Evolutionary conservation across 2,888 invertebrate genomes (phyloP).

Genomic region (Drosophila nr. perissopoda): DNA sequence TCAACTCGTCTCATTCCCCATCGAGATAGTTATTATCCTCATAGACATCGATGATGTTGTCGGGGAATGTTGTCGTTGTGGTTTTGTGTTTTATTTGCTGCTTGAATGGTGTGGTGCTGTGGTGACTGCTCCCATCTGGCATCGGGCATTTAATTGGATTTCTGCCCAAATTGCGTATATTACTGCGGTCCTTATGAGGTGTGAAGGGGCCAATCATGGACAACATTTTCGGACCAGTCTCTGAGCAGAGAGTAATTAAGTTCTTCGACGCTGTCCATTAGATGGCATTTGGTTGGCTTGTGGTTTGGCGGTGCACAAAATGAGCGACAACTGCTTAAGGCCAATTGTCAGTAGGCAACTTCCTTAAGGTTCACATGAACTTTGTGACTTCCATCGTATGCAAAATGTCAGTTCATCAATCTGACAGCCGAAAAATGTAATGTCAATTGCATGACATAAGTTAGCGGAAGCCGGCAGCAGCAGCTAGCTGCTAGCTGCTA

Average conservation of each 20-base stretch:
- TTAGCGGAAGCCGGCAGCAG: slow-evolving; percentile 30
- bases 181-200: slow-evolving; percentile 77
- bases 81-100: slow-evolving; percentile 40
- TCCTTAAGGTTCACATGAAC: slow-evolving; percentile 24
- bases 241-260: slow-evolving; percentile 71
- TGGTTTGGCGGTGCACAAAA: slow-evolving; percentile 29
- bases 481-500: slow-evolving; percentile 31
- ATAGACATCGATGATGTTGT: slow-evolving; percentile 71
- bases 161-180: slow-evolving; percentile 79
- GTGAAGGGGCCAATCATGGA: slow-evolving; percentile 72
- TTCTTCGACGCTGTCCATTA: slow-evolving; percentile 46
- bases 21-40: slow-evolving; percentile 65
- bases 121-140: slow-evolving; percentile 35
- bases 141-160: slow-evolving; percentile 74
- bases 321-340: slow-evolving; percentile 28
- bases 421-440: slow-evolving; percentile 67
- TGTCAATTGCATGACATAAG: slow-evolving; percentile 75
- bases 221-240: slow-evolving; percentile 20
- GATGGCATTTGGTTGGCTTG: slow-evolving; percentile 5
- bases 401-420: slow-evolving; percentile 57
- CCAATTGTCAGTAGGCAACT: slow-evolving; percentile 9
- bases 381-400: slow-evolving; percentile 10
- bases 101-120: slow-evolving; percentile 14
- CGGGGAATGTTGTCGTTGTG: slow-evolving; percentile 63
- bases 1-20: not conserved